Base-by-base conservation (phyloP, 2,797 vertebrate species). In the Borostomias antarcticus region DNA sequence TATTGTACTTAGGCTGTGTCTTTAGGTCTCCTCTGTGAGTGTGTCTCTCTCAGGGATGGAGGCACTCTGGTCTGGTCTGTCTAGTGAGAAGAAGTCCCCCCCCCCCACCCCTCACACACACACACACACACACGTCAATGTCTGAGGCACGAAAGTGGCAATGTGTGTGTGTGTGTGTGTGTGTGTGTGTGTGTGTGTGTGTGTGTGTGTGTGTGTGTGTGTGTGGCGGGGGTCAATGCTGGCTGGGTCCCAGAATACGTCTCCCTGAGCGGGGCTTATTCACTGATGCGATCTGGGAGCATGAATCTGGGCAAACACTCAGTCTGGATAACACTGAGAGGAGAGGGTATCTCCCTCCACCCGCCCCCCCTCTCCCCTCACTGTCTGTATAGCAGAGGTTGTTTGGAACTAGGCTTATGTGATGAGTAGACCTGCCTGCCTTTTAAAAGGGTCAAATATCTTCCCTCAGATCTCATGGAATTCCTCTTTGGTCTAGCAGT, bases 221-320 rank as follows among this genome's bases (percentile, higher is more conserved):
- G 10, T 58, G 54, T 56, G 54, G 66, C 76, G 77, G 75, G 80
- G 86, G 80, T 86, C 74, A 74, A 66, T 76, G 69, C 73, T 81
- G 76, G 73, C 74, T 66, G 50, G 64, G 76, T 79, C 75, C 76
- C 83, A 83, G 79, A 72, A 80, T 84, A 85, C 76, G 69, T 89
- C 81, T 61, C 77, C 86, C 77, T 79, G 69, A 60, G 52, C 52
- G 2, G 67, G 70, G 82, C 74, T 79, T 91, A 88, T 92, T 93
- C 92, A 89, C 89, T 88, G 90, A 93, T 90, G 72, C 71, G 88
- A 93, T 93, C 92, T 81, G 71, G 52, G 64, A 85, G 78, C 66
- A 76, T 75, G 77, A 85, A 88, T 91, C 90, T 90, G 86, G 79
- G 78, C 91, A 93, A 92, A 92, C 91, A 91, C 52, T 59, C 45